Evolutionary conservation across 2,888 invertebrate genomes (phyloP), one percentile per base, ranked within the genome.

Genomic region (Bombylius discolor): DNA sequence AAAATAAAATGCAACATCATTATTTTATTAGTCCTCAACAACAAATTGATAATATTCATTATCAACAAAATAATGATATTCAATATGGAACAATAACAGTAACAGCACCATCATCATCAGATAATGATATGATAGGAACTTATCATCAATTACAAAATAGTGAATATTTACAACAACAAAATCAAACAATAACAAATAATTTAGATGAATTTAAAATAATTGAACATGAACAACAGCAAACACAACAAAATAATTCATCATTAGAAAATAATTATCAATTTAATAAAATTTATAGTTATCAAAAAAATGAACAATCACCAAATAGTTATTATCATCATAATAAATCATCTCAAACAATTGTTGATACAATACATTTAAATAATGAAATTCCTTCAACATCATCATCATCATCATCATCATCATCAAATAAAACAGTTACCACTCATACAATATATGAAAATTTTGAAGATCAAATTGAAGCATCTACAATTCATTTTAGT

Each of bases 401-500:
- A 39, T 11, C 34, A 34, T 48, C 52, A n/a, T 52, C 56, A 33
- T 12, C 48, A 51, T 50, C 52, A 52, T 6, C 53, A 45, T 31
- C 36, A 54, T 58, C 59, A 49, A 50, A 47, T 8, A 52, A 57
- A 14, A 57, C 51, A 49, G 47, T 44, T 48, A 39, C 46, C 46
- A 48, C 49, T 49, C 23, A 23, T 51, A 33, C 9, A 32, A 11
- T 39, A n/a, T 34, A 55, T 9, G 50, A 61, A 48, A 66, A 68
- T 54, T 55, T 67, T 50, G 70, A 70, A 59, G 68, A 69, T 59
- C 70, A 70, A 65, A 70, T 70, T 47, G 70, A 70, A 61, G 70
- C 69, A 1, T 69, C 69, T 1, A 70, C 70, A 12, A 70, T 72
- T 59, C 70, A 69, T 23, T 70, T 71, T 45, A 69, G 66, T 49